Evolutionary conservation across 1,140 invertebrate genomes (phyloP), one percentile per base, ranked within the genome.

Genomic region (Macrocentrus cingulum): DNA sequence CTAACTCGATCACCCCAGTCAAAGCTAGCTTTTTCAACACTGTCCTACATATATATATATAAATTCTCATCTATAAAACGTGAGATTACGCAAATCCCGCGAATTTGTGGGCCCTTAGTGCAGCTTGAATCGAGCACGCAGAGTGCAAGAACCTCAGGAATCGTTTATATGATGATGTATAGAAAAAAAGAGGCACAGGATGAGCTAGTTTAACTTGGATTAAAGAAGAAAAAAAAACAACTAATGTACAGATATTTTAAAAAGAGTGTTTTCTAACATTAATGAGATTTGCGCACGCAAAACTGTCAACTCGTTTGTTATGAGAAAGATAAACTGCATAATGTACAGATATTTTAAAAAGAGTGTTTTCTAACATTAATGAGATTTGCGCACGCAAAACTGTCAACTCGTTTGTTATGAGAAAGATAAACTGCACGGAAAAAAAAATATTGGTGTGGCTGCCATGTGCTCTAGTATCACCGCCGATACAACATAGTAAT

Each of bases 21-120:
- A 65, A 69, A 72, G 70, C 66, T 69, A 68, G 68, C 62, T 63
- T 59, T n/a, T n/a, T n/a, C n/a, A n/a, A n/a, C n/a, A n/a, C n/a
- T n/a, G n/a, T n/a, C n/a, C n/a, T n/a, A n/a, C 25, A 29, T 5
- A 29, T 29, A 29, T 9, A 4, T 9, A 29, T 9, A 29, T 29
- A 29, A 29, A 29, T 29, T 9, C 25, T 29, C 25, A 29, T 5
- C 25, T 1, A 39, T n/a, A 15, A 39, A 15, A 39, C 15, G 48
- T 36, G 36, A 52, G 36, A 52, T 52, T 52, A 52, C 22, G 37
- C 50, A 29, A 25, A 20, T 55, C 29, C 15, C 22, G 23, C 18
- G 29, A 7, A 5, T 50, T 50, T 44, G n/a, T n/a, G n/a, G n/a
- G n/a, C n/a, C 1, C 13, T 4, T 44, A 39, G 23, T n/a, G 22